Conservation (phyloP, 2,113 vertebrate genomes). For the Haliaeetus leucogaster region DNA sequence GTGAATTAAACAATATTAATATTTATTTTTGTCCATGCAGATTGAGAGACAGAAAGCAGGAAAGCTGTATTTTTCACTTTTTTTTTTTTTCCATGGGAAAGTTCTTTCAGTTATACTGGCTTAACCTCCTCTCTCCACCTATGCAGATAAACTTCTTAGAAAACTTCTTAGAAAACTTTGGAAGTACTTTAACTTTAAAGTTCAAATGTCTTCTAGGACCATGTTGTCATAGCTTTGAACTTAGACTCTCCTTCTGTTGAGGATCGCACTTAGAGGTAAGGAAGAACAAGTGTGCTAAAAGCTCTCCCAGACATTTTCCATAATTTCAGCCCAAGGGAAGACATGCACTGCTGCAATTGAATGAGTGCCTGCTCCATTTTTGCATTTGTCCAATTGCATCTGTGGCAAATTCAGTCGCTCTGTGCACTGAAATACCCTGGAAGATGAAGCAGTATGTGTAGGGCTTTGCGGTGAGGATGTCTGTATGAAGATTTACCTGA, state of each 20-base stretch:
- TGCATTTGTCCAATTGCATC: not conserved
- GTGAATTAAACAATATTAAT: not conserved
- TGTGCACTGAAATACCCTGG: not conserved
- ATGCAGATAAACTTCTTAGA: not conserved
- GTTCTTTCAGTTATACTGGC: not conserved
- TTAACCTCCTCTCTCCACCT: not conserved
- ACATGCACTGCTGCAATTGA: not conserved
- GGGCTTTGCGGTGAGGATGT: not conserved
- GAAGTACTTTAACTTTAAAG: not conserved
- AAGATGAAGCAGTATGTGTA: not conserved
- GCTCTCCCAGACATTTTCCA: not conserved
- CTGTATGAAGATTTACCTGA: not conserved
- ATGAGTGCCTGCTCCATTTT: not conserved
- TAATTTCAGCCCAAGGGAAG: not conserved
- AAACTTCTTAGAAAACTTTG: not conserved
- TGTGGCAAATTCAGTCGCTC: not conserved
- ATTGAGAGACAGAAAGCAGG: not conserved
- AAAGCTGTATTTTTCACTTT: not conserved
- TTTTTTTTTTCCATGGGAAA: not conserved
- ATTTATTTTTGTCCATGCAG: not conserved
- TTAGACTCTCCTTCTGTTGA: not conserved
- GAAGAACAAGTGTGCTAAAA: not conserved
- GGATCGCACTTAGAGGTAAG: not conserved
- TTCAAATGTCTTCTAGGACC: not conserved
- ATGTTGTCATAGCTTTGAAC: not conserved